Base-by-base conservation (phyloP, 2,113 vertebrate species). In the Chauna torquata region DNA sequence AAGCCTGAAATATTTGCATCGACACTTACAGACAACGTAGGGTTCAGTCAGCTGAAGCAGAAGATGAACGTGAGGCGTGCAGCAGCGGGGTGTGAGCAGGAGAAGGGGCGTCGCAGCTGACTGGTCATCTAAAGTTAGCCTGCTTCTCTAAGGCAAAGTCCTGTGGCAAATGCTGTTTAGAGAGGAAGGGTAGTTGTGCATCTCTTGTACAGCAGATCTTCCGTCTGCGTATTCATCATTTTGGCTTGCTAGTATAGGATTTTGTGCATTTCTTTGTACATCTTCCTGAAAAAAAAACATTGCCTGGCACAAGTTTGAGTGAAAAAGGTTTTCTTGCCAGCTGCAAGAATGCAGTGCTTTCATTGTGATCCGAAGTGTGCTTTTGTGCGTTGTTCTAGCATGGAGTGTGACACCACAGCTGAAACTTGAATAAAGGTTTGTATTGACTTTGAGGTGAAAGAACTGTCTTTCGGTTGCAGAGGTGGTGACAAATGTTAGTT, bases 241-340 rank as follows among this genome's bases (percentile, higher is more conserved):
- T 2, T 34, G 40, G 64, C 68, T 45, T 6, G 0, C 12, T n/a
- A 22, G 0, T 8, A 2, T 7, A 55, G 62, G 13, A 22, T 54
- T 95, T 22, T 38, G 52, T 64, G 69, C 5, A 1, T 45, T 54
- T 28, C 77, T 55, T 44, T 57, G 22, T 64, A 61, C 55, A 10
- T 81, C 82, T 16, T 52, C 44, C 75, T 2, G 3, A 65, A 40
- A 44, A 15, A 15, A 23, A 36, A 57, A 12, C 79, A 1, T 75
- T 83, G 88, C 88, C 82, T 93, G 82, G 85, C 94, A 90, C 75
- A 18, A 3, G n/a, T 8, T 16, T 2, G 19, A 52, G 28, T 23
- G 65, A 25, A 10, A 18, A 36, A 52, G 82, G 36, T 4, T 28
- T 69, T 15, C 1, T 16, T 42, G 82, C 40, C 47, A 55, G 69